Evolutionary conservation across 2,888 invertebrate species (phyloP), one percentile per base, ranked within the genome.

Genomic region (Caenorhabditis japonica): DNA sequence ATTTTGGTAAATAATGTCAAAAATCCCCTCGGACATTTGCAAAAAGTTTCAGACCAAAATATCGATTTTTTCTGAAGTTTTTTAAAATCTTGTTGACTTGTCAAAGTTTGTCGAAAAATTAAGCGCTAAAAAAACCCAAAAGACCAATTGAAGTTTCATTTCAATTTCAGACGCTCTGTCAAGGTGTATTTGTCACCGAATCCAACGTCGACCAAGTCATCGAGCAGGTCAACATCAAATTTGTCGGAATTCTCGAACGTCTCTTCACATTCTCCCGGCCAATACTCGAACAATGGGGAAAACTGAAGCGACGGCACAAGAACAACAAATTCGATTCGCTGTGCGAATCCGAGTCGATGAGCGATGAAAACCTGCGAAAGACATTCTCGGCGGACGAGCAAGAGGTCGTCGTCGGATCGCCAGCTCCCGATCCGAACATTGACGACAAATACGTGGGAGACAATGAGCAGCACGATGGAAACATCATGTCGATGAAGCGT

Each of bases 101-200:
- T n/a, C n/a, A n/a, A n/a, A n/a, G n/a, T n/a, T n/a, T n/a, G n/a
- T n/a, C n/a, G n/a, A n/a, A n/a, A n/a, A n/a, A n/a, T n/a, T n/a
- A n/a, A n/a, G n/a, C n/a, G n/a, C n/a, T n/a, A n/a, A n/a, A n/a
- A n/a, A n/a, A n/a, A n/a, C n/a, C n/a, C n/a, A n/a, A n/a, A n/a
- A n/a, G n/a, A n/a, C n/a, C n/a, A n/a, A n/a, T n/a, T n/a, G n/a
- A n/a, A n/a, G n/a, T n/a, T n/a, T n/a, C n/a, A n/a, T n/a, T n/a
- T n/a, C n/a, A n/a, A n/a, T n/a, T n/a, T n/a, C 43, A 84, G 84
- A 82, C 84, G 12, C 75, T 87, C 3, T 52, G 84, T 15, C 84
- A 84, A 80, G 92, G 93, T 47, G 91, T 92, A 88, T 89, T 91
- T 73, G 89, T 92, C 59, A 91, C 91, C 43, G 86, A 88, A 55